Conservation (phyloP, 2,888 invertebrate species). For the Patella pellucida region DNA sequence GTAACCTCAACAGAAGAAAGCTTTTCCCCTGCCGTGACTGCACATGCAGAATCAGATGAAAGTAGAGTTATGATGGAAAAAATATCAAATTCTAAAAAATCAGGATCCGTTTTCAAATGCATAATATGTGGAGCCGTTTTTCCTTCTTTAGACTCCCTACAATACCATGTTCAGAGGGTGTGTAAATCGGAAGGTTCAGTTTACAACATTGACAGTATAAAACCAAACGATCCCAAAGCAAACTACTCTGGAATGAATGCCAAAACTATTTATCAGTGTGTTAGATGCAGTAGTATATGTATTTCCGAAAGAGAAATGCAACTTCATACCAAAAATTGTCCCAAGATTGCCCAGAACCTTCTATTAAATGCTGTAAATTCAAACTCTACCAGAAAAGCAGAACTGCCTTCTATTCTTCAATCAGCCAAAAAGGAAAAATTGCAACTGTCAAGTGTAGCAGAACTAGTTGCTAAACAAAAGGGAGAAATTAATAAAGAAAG, state of each 20-base stretch:
- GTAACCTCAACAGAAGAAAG: background rate
- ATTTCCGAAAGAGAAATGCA: constrained; percentile 2
- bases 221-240: background rate
- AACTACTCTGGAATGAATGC: background rate
- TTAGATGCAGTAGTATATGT: background rate
- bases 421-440: background rate
- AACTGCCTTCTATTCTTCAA: background rate
- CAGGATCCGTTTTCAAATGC: constrained; percentile 26
- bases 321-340: background rate
- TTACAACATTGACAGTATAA: background rate
- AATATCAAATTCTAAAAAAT: background rate
- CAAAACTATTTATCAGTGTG: constrained; percentile 2
- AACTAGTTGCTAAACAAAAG: background rate
- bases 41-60: background rate
- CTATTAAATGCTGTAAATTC: background rate
- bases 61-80: background rate
- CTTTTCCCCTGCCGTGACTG: background rate
- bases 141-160: constrained; percentile 36
- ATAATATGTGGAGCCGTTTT: constrained; percentile 42
- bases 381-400: background rate
- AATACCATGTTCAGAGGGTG: constrained; percentile 42
- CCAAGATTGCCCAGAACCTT: background rate
- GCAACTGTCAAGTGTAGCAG: background rate
- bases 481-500: background rate
- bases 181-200: constrained; percentile 30